Base-by-base conservation (phyloP, 2,113 vertebrate genomes). In the Baryphthengus martii region DNA sequence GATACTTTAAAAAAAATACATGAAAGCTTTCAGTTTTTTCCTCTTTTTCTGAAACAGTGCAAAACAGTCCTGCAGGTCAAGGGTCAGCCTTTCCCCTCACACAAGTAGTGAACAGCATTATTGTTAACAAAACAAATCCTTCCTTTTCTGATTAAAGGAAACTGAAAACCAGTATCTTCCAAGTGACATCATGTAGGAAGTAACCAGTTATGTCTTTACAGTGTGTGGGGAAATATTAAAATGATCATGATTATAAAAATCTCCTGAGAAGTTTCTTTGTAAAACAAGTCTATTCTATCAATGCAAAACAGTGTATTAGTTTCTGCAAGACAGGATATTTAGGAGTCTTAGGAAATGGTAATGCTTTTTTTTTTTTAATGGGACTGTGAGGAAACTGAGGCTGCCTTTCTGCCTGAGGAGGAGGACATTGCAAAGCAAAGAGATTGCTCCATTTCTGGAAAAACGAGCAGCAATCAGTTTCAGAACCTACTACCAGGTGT, bases 21-120 rank as follows among this genome's bases (percentile, higher is more conserved):
- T 49, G 13, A 45, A 72, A 50, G 13, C 31, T 45, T 44, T 50
- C 7, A 0, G 0, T 2, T 40, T 85, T 59, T 70, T 12, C 31
- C 52, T 63, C 39, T 47, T 56, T 70, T 63, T 55, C 40, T 50
- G 52, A 33, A 58, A 37, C n/a, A n/a, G 25, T 28, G 24, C 47
- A 68, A 68, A 78, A 10, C 26, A 42, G n/a, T 40, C 16, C 2
- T 4, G 26, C 52, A 49, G 39, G 13, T 42, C 56, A 53, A 79
- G 19, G 31, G 12, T 44, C n/a, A 21, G 29, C 9, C 37, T 35
- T 52, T 42, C 23, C 18, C 23, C 62, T 59, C 26, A 15, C 5
- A 6, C 35, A 25, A 53, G 63, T 39, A 72, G 24, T 16, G 45
- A 44, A 31, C 52, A 72, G 39, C 44, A 8, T 59, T 75, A 7